Base-by-base conservation (phyloP, 2,113 vertebrate genomes). In the Upupa epops region DNA sequence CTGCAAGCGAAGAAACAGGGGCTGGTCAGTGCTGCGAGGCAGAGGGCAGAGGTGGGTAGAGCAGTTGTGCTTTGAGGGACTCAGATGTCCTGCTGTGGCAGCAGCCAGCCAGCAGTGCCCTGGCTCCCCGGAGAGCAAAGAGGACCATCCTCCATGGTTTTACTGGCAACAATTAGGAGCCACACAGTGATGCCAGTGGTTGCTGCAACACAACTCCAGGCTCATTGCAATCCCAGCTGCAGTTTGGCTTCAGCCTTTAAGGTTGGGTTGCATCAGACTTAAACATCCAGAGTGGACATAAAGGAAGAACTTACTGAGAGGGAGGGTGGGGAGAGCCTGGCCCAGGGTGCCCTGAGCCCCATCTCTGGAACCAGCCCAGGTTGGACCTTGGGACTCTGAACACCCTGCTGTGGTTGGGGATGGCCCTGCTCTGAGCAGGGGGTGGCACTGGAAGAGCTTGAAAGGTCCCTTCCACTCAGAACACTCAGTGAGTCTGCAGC, bases 1-100 rank as follows among this genome's bases (percentile, higher is more conserved):
- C 98, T 99, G 96, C n/a, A 96, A 96, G 83, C n/a, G 45, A 96
- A 95, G 66, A 13, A 83, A 60, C 17, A 21, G 40, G 26, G 40
- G 24, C 60, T 32, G 77, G 52, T 92, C 42, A 90, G 81, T 68
- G 45, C 76, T 26, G 40, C 3, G 4, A 11, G 11, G 48, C n/a
- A 2, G 37, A 46, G 61, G 69, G 66, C 64, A n/a, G 49, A 6
- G 31, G 68, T 3, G 19, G 17, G n/a, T 11, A 40, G 45, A 86
- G 59, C 31, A 32, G 28, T 15, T 42, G 40, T 12, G 40, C 40
- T 42, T 42, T 42, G 40, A 42, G 40, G 40, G 40, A 15, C 40
- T 42, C 40, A 42, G 40, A 11, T 42, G 40, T 42, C 40, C 40
- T 15, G 11, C 40, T 42, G 40, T 15, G 40, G 40, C 40, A 42